Evolutionary conservation across 2,888 invertebrate genomes (phyloP), one percentile per base, ranked within the genome.

Genomic region (Cyclophora albipunctata): DNA sequence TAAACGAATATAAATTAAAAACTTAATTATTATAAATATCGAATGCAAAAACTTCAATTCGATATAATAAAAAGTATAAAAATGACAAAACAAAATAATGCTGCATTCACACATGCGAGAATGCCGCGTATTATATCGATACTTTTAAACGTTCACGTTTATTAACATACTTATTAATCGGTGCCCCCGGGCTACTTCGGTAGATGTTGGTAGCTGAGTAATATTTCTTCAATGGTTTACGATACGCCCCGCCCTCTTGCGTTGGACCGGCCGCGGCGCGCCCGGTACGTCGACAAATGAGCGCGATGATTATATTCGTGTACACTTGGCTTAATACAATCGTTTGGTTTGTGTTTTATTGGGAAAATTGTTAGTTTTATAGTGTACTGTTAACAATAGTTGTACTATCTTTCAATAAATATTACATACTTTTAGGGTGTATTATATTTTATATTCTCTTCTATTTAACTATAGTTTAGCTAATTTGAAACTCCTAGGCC

Each of bases 91-190:
- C 37, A 57, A 55, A 58, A 67, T 69, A 67, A 67, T 57, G 52
- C 60, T 51, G 52, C 62, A 68, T 72, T 72, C 69, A 68, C 73
- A 73, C 73, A 70, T 58, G 65, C 64, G 57, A 37, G 37, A 37
- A 37, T 37, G 37, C 37, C 62, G 60, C 57, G 56, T 57, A 54
- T 55, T 61, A 43, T 34, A 43, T 43, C 43, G 43, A 43, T 43
- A 43, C 34, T 6, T 6, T 43, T 33, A 20, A 43, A 20, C 43
- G 34, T 42, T 47, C 40, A 7, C 34, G 45, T 58, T 66, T 77
- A 85, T 83, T 84, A 84, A 83, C 82, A 81, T 81, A 79, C 80
- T 81, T 83, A 85, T 84, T 84, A 84, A 84, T 82, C 76, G 75
- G 65, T 73, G 82, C 84, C 86, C 70, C 75, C 70, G 76, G 83